phyloP scores from a whole-genome alignment of 2,888 invertebrate species.

The Anoncus sp. region DNA sequence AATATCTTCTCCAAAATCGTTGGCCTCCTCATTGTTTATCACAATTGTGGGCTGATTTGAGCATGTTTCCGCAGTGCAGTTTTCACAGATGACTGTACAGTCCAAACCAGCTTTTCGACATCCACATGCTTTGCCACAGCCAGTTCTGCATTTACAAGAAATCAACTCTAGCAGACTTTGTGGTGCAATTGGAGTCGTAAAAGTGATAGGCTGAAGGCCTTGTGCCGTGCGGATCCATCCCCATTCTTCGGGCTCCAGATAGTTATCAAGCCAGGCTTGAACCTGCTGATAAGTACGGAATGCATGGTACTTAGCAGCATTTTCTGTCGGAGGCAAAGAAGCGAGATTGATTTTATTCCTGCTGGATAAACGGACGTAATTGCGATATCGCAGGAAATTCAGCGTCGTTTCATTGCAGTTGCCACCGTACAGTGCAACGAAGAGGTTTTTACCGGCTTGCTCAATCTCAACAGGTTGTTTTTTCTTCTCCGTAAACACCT shows the following conservation, averaged over 20 bases:
- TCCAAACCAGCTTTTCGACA: background rate
- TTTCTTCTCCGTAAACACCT: slow-evolving; percentile 41
- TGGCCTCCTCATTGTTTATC: too few species aligned
- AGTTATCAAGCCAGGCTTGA: slow-evolving; percentile 37
- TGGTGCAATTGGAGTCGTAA: slow-evolving; percentile 5
- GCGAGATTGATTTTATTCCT: slow-evolving; percentile 48
- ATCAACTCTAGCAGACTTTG: background rate
- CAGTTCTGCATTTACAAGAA: slow-evolving; percentile 11
- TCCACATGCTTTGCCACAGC: too few species aligned
- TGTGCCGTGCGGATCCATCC: slow-evolving; percentile 11
- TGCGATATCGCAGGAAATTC: slow-evolving; percentile 63
- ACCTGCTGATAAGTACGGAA: slow-evolving; percentile 29
- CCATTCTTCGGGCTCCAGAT: slow-evolving; percentile 41
- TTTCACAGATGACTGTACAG: slow-evolving; percentile 4
- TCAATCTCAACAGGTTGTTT: slow-evolving; percentile 34
- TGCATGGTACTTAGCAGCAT: slow-evolving; percentile 27
- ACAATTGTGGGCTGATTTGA: too few species aligned
- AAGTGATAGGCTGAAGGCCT: background rate
- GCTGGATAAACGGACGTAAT: slow-evolving; percentile 35
- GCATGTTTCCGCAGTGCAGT: slow-evolving; percentile 3
- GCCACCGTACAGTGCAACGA: slow-evolving; percentile 62
- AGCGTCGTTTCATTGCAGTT: slow-evolving; percentile 58
- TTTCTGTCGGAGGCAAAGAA: slow-evolving; percentile 20
- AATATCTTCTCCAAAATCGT: too few species aligned
- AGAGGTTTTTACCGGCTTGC: slow-evolving; percentile 58